Evolutionary conservation across 2,888 invertebrate genomes (phyloP).

Genomic region (Chaetoderma sp.): DNA sequence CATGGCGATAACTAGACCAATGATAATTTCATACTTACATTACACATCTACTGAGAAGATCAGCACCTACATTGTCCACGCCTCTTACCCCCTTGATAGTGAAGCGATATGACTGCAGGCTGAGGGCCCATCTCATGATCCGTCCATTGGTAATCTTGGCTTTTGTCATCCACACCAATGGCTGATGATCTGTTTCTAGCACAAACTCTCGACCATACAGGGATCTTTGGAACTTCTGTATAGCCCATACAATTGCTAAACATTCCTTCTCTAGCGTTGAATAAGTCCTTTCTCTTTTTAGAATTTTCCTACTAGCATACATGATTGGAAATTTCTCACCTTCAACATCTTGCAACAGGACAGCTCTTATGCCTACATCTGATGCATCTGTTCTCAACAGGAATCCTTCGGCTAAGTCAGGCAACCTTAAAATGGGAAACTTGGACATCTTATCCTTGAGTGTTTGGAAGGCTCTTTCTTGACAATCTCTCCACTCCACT

Average conservation of each 20-base stretch:
- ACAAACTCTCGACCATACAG: conserved; percentile 1
- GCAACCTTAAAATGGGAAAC: no score
- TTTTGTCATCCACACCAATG: conserved; percentile 13
- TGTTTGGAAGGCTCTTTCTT: conserved; percentile 18
- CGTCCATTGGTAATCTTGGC: conserved; percentile 12
- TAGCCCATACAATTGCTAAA: conserved; percentile 33
- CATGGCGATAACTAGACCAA: not conserved
- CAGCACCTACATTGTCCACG: conserved; percentile 17
- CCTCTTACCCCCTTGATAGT: conserved; percentile 2
- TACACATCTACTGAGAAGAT: no score
- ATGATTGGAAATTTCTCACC: conserved; percentile 39
- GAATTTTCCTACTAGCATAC: conserved; percentile 39
- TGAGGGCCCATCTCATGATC: conserved; percentile 20
- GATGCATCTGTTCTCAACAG: conserved; percentile 40
- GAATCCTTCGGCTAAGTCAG: conserved; percentile 28
- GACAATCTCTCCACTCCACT: conserved; percentile 39
- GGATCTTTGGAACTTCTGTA: no score
- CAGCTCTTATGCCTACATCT: conserved; percentile 37
- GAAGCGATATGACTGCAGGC: conserved; percentile 12
- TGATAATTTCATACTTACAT: no score
- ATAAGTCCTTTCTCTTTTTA: conserved; percentile 35
- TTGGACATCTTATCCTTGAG: no score
- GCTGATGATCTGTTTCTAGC: no score
- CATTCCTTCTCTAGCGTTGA: conserved; percentile 35
- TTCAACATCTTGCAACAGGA: no score